These are phyloP conservation scores for Ichneumoninae sp. DNA, from an alignment of 2,888 invertebrate genomes.

Conservation along the genomic window DNA sequence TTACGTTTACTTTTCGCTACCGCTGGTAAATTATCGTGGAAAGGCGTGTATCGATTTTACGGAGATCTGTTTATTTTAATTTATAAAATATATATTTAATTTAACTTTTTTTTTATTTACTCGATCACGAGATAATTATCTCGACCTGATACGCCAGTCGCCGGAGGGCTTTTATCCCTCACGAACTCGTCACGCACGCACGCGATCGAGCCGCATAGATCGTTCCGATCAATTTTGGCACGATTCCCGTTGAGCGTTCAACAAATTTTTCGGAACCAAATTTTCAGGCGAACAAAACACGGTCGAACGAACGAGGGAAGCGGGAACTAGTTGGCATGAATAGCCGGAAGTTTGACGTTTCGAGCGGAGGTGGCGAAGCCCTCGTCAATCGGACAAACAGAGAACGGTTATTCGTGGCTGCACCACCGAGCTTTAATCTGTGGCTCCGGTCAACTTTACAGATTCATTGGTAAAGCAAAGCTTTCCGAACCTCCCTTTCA, in stretches of 20 bases:
- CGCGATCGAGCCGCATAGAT: conserved; percentile 10
- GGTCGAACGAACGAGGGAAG: conserved; percentile 30
- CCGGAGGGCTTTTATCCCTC: conserved; percentile 20
- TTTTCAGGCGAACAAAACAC: conserved; percentile 32
- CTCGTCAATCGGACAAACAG: conserved; percentile 53
- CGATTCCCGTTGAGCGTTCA: not conserved
- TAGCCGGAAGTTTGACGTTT: conserved; percentile 38
- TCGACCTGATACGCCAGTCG: conserved; percentile 32
- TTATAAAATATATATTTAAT: not conserved
- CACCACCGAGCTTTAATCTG: conserved; percentile 53
- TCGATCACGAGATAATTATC: conserved; percentile 30
- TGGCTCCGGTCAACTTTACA: conserved; percentile 51
- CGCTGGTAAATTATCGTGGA: not conserved
- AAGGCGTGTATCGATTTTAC: not conserved
- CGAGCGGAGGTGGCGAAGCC: not conserved
- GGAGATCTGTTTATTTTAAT: conserved; percentile 3
- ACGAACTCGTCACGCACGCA: conserved; percentile 7
- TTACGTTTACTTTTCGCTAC: conserved; percentile 2
- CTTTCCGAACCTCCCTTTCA: conserved; percentile 39
- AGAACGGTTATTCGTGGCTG: conserved; percentile 38
- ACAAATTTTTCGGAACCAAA: conserved; percentile 18
- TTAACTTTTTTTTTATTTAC: not conserved
- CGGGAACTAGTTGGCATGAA: conserved; percentile 1
- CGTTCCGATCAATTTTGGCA: conserved; percentile 10
- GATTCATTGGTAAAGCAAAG: conserved; percentile 2